Evolutionary conservation across 2,797 vertebrate genomes (phyloP), one percentile per base, ranked within the genome.

Genomic region (Xiphophorus birchmanni): DNA sequence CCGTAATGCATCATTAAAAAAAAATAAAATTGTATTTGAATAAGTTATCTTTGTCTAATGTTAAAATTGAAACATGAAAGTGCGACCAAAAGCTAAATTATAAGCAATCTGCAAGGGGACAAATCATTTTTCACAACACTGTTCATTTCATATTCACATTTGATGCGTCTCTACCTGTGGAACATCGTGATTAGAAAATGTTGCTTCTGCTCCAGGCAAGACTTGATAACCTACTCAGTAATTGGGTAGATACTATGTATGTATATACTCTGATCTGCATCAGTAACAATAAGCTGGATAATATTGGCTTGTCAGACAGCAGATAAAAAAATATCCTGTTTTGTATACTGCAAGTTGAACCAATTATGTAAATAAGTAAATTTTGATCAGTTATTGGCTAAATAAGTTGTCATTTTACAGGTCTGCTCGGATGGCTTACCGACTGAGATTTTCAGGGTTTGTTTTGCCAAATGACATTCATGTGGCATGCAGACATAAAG

Each of bases 391-490:
- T 45, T 56, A 37, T 26, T 52, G 50, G 13, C 42, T 21, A 44
- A 63, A 78, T 44, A 75, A 2, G 32, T 65, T 26, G 69, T 32
- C 74, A 17, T 65, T 42, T 17, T 50, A 54, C 75, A 80, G 37
- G 26, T 71, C 12, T 12, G 13, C 35, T 35, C 13, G 45, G 32
- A n/a, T 54, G 52, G 45, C 40, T 50, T 26, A 45, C 1, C 47
- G 44, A 23, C 6, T 79, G 9, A 71, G 75, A 78, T 60, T 76
- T 74, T 60, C 26, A 44, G 21, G 26, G 42, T 83, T 50, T 79
- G 50, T 79, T 88, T 78, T 73, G 21, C n/a, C 47, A 82, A 79
- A 82, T 83, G n/a, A 56, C 32, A 71, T 35, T 83, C 21, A 56
- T 63, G 48, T 26, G 79, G 74, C 74, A 81, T n/a, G 56, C 48